phyloP scores from a whole-genome alignment of 2,113 vertebrate genomes.

The Ophiodon elongatus region DNA sequence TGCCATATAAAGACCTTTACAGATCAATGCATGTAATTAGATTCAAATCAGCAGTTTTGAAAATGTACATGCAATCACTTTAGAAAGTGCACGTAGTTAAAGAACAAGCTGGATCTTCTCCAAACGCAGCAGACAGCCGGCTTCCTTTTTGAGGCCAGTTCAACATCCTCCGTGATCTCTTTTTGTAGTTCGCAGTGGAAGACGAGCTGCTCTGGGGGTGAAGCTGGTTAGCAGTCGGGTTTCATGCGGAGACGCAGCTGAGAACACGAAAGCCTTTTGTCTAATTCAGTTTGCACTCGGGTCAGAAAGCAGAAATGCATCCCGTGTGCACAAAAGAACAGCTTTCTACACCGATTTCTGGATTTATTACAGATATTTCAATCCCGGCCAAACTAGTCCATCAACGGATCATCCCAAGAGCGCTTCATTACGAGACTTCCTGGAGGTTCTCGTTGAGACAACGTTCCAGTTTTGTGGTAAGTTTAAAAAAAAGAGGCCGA shows the following conservation, averaged over 20 bases:
- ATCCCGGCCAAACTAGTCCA: background rate
- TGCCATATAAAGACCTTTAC: background rate
- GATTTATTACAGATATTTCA: background rate
- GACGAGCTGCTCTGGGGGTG: slow-evolving; percentile 8
- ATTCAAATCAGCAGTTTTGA: background rate
- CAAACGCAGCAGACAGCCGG: background rate
- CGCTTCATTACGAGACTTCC: background rate
- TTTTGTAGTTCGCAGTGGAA: slow-evolving; percentile 3
- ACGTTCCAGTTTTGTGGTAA: background rate
- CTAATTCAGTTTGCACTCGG: slow-evolving; percentile 10
- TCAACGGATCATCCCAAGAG: background rate
- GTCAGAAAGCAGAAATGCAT: slow-evolving; percentile 29
- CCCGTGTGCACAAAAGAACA: slow-evolving; percentile 19
- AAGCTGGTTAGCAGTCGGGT: slow-evolving; percentile 12
- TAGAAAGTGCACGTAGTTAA: background rate
- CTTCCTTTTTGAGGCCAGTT: background rate
- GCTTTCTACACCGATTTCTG: background rate
- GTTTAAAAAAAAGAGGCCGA: background rate
- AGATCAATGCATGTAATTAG: slow-evolving; percentile 4
- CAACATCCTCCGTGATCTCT: background rate
- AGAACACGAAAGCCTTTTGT: slow-evolving; percentile 34
- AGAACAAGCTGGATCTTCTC: background rate
- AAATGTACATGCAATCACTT: background rate
- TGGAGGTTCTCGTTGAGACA: background rate
- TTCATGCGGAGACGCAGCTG: slow-evolving; percentile 32